Evolutionary conservation across 2,797 vertebrate genomes (phyloP).

Genomic region (Galaxias olidus): DNA sequence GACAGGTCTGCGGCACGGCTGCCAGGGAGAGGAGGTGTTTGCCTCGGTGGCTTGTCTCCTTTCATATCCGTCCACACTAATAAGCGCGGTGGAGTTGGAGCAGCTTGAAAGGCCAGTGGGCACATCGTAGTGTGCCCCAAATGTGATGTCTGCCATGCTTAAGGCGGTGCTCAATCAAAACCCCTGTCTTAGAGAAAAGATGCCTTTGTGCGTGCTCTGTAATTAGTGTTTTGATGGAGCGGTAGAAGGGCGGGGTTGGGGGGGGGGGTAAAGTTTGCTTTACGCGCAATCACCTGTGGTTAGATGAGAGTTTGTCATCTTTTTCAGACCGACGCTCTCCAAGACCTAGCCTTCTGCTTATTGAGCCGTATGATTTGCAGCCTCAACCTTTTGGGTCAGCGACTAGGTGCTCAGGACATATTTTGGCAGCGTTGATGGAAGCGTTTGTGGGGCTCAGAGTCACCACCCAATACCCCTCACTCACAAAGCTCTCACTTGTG

Average conservation of each 20-base stretch:
- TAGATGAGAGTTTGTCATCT: constrained; percentile 11
- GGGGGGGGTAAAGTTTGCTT: constrained; percentile 8
- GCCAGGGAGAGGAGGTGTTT: constrained; percentile 34
- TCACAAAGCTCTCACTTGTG: constrained; percentile 56
- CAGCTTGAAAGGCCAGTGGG: constrained; percentile 49
- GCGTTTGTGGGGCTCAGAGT: constrained; percentile 38
- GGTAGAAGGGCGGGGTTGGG: constrained; percentile 22
- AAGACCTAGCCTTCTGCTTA: constrained; percentile 12
- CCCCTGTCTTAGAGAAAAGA: constrained; percentile 22
- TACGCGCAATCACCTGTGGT: constrained; percentile 20
- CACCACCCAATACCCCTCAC: constrained; percentile 55
- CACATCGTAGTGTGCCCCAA: constrained; percentile 35
- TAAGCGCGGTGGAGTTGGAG: constrained; percentile 38
- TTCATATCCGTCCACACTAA: constrained; percentile 53
- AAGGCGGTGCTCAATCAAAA: constrained; percentile 47
- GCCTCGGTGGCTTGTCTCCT: constrained; percentile 53
- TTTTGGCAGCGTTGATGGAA: constrained; percentile 62
- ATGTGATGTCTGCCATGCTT: constrained; percentile 37
- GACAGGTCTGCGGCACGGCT: constrained; percentile 39
- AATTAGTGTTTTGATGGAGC: constrained; percentile 41
- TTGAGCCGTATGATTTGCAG: constrained; percentile 4
- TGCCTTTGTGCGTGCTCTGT: constrained; percentile 30
- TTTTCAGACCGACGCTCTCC: background rate
- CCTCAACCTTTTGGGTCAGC: constrained; percentile 14
- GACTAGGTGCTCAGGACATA: constrained; percentile 29